A percentile compares a stretch with the other conserved stretches of the same genome.
phyloP scores from a whole-genome alignment of 2,797 vertebrate species.

The Artibeus jamaicensis region DNA sequence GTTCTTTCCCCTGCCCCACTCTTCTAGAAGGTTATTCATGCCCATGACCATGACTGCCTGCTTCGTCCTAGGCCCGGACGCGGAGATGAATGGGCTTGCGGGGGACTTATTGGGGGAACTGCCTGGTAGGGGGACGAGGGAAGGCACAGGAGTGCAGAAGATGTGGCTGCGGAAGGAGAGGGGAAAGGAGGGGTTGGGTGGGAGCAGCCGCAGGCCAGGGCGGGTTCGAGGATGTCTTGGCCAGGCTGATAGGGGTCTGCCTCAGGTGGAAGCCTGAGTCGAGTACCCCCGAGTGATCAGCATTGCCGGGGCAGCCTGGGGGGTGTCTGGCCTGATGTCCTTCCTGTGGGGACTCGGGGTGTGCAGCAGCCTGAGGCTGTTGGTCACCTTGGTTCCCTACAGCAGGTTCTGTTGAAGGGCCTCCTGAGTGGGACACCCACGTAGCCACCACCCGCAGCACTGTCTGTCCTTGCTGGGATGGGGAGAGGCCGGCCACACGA shows the following conservation, averaged over 20 bases:
- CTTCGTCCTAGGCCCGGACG: not conserved
- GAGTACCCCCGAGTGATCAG: not conserved
- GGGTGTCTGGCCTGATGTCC: not conserved
- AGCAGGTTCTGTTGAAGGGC: not conserved
- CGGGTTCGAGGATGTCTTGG: not conserved
- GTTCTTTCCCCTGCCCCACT: not conserved
- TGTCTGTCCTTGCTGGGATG: not conserved
- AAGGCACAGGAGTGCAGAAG: not conserved
- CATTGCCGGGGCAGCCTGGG: not conserved
- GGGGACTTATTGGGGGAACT: rapidly evolving
- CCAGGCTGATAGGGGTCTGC: not conserved
- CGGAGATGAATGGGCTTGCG: not conserved
- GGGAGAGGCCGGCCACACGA: not conserved
- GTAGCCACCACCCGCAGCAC: rapidly evolving
- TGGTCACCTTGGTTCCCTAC: not conserved
- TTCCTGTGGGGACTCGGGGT: not conserved
- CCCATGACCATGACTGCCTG: not conserved
- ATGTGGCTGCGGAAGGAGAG: not conserved
- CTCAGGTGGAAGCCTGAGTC: not conserved
- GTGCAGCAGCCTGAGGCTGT: not conserved
- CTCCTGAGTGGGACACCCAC: not conserved
- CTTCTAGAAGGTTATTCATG: not conserved
- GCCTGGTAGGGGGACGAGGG: not conserved
- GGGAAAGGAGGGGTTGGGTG: not conserved
- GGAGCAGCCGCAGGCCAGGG: not conserved